phyloP scores from a whole-genome alignment of 1,140 invertebrate species.

The Drosophila nigromelanica region DNA sequence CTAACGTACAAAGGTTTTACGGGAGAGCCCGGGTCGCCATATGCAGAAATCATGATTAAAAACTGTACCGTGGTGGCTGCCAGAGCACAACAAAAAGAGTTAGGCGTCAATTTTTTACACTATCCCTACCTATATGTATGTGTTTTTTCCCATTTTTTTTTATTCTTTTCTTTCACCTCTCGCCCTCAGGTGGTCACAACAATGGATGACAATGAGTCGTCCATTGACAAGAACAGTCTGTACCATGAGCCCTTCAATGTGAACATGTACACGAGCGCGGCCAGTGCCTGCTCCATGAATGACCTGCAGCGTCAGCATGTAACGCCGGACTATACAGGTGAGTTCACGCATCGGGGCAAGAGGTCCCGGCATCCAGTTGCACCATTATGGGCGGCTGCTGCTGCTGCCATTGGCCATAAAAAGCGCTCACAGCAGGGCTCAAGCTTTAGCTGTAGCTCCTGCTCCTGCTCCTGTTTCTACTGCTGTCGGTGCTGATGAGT shows the following conservation, averaged over 20 bases:
- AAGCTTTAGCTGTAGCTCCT: slow-evolving; percentile 23
- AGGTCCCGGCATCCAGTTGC: slow-evolving; percentile 36
- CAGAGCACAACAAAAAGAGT: slow-evolving; percentile 32
- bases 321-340: slow-evolving; percentile 84
- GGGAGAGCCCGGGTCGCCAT: slow-evolving; percentile 46
- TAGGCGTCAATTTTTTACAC: slow-evolving; percentile 41
- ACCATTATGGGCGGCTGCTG: slow-evolving; percentile 40
- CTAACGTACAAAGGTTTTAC: slow-evolving; percentile 47
- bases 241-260: slow-evolving; percentile 85
- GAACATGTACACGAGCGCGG: slow-evolving; percentile 84
- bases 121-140: slow-evolving; percentile 31
- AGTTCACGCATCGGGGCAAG: slow-evolving; percentile 42
- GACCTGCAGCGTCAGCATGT: slow-evolving; percentile 84
- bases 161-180: slow-evolving; percentile 29
- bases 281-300: slow-evolving; percentile 83
- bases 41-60: slow-evolving; percentile 80
- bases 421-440: slow-evolving; percentile 54
- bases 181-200: slow-evolving; percentile 75
- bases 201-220: slow-evolving; percentile 84
- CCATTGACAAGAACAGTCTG: slow-evolving; percentile 84
- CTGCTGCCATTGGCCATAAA: slow-evolving; percentile 51
- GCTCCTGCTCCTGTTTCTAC: slow-evolving; percentile 30
- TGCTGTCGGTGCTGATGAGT: slow-evolving; percentile 74
- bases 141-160: slow-evolving; percentile 35
- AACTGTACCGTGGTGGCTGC: slow-evolving; percentile 50